Percentiles rank a stretch among this genome's conserved stretches.
phyloP scores from a whole-genome alignment of 2,113 vertebrate species.

The Sciurus niger region DNA sequence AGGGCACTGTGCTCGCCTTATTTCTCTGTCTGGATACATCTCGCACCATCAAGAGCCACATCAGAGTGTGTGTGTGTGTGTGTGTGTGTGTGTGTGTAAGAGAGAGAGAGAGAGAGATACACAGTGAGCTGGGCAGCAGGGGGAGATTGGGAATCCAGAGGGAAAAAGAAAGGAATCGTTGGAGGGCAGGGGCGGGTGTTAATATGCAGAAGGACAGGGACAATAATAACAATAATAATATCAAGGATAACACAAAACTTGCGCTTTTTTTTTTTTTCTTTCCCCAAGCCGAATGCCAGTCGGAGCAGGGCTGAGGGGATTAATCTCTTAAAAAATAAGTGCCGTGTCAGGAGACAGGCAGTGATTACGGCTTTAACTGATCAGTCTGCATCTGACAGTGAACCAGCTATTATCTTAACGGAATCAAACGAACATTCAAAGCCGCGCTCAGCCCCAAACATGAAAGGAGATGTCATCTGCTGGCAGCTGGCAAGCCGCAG shows the following conservation, averaged over 20 bases:
- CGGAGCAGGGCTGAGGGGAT: slow-evolving; percentile 92
- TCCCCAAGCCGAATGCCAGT: slow-evolving; percentile 90
- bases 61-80: not conserved
- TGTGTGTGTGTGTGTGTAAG: not conserved
- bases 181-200: slow-evolving; percentile 74
- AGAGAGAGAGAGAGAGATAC: not conserved
- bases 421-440: slow-evolving; percentile 99
- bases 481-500: slow-evolving; percentile 98
- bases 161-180: not conserved
- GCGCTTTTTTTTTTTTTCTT: slow-evolving; percentile 77
- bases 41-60: not conserved
- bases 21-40: not conserved
- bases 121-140: not conserved
- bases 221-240: slow-evolving; percentile 69
- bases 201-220: slow-evolving; percentile 34
- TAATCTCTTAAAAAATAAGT: slow-evolving; percentile 96
- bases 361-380: slow-evolving; percentile 99
- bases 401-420: slow-evolving; percentile 99
- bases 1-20: accelerated
- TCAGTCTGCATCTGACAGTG: slow-evolving; percentile 99
- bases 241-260: slow-evolving; percentile 77
- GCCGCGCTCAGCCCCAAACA: slow-evolving; percentile 97
- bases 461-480: slow-evolving; percentile 99
- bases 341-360: slow-evolving; percentile 99
- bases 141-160: not conserved